Evolutionary conservation across 2,113 vertebrate genomes (phyloP).

Genomic region (Dunckerocampus dactyliophorus): DNA sequence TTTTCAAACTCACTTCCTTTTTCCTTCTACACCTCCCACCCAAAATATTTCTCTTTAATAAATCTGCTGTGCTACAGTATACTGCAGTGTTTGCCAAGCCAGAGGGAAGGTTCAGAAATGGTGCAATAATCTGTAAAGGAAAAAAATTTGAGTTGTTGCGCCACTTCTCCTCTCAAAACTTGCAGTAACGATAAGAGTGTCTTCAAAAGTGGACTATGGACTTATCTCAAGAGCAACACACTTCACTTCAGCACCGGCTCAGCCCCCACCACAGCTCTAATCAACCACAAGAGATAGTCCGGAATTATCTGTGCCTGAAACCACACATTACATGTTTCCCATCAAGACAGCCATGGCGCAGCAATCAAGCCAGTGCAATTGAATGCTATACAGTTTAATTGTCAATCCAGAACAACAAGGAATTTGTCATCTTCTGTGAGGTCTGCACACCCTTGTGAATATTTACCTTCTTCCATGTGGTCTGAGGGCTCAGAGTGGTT

Average conservation of each 20-base stretch:
- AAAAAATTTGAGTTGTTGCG: constrained; percentile 17
- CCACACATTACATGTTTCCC: constrained; percentile 26
- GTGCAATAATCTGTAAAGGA: constrained; percentile 12
- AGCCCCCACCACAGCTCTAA: constrained; percentile 17
- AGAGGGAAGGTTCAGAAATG: constrained; percentile 18
- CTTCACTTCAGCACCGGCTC: constrained; percentile 29
- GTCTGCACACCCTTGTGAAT: constrained; percentile 4
- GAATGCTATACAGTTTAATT: constrained; percentile 34
- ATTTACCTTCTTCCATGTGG: background rate
- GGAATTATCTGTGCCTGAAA: constrained; percentile 42
- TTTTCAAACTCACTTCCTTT: constrained; percentile 48
- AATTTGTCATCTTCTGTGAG: background rate
- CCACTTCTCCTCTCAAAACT: background rate
- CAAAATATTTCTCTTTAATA: constrained; percentile 30
- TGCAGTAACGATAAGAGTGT: too few relatives aligned
- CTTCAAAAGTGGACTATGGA: background rate
- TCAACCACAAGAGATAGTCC: constrained; percentile 27
- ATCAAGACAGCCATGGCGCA: constrained; percentile 14
- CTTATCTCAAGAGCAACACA: constrained; percentile 17
- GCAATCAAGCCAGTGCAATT: background rate
- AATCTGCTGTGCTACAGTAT: constrained; percentile 26
- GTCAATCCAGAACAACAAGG: constrained; percentile 1
- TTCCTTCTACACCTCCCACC: constrained; percentile 39
- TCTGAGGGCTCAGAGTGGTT: too few relatives aligned
- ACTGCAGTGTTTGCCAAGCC: constrained; percentile 17